These are phyloP conservation scores for Corythornis leucogaster DNA, from an alignment of 2,797 vertebrate species.

Conservation along the genomic window DNA sequence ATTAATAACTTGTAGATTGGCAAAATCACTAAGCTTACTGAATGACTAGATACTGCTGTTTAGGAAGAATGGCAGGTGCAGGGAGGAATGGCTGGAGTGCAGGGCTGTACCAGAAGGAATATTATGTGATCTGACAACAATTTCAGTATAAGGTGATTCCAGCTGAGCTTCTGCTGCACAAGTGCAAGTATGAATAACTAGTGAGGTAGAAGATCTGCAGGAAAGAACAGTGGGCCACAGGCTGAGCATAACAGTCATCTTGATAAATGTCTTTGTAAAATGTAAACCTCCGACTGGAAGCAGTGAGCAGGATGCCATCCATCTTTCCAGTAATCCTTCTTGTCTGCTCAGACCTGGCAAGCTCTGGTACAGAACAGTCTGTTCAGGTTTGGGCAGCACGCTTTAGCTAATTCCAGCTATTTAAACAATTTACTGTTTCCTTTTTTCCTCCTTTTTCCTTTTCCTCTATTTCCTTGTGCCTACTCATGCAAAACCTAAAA, in stretches of 20 bases:
- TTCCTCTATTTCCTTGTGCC: neutral
- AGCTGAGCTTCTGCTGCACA: neutral
- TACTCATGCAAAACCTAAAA: neutral
- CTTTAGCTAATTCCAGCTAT: neutral
- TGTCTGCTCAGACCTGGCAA: neutral
- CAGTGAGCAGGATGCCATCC: neutral
- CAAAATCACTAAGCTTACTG: neutral
- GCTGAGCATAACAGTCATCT: neutral
- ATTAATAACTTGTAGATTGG: neutral
- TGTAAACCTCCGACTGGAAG: neutral
- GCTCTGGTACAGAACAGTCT: neutral
- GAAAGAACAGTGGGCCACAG: neutral
- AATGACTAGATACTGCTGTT: neutral
- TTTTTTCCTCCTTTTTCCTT: neutral
- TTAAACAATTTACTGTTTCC: neutral
- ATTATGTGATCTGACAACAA: neutral
- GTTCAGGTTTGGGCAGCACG: neutral
- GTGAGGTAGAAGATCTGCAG: neutral
- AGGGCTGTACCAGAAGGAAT: neutral
- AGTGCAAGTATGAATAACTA: neutral
- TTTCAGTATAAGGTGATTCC: neutral
- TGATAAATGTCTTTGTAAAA: neutral
- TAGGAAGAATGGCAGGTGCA: neutral
- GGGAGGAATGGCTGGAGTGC: neutral
- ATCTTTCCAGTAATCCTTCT: neutral